These are phyloP conservation scores for Atherinomorus stipes DNA, from an alignment of 2,113 vertebrate genomes.

Conservation along the genomic window DNA sequence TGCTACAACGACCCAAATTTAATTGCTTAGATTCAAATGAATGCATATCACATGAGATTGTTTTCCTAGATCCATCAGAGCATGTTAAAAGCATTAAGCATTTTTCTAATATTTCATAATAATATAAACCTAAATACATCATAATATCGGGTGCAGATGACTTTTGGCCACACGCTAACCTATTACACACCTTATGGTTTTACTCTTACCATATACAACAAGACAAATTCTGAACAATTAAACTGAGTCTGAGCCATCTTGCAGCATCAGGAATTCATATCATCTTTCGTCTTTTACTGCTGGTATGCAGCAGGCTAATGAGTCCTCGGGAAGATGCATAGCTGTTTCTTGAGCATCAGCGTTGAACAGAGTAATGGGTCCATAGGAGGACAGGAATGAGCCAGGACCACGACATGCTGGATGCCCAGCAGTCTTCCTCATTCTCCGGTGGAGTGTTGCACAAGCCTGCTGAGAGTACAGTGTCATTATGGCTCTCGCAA, in stretches of 20 bases:
- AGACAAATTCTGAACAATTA: conserved; percentile 64
- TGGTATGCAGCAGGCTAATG: conserved; percentile 92
- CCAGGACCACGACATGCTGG: conserved; percentile 88
- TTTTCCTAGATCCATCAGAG: no score
- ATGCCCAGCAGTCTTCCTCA: conserved; percentile 91
- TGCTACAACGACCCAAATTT: no score
- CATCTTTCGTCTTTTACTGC: conserved; percentile 66
- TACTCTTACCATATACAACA: not conserved
- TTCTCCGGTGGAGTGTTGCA: conserved; percentile 88
- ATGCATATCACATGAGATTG: no score
- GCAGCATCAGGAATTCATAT: conserved; percentile 89
- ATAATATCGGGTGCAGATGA: no score
- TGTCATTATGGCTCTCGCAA: conserved; percentile 91
- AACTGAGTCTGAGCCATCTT: conserved; percentile 88
- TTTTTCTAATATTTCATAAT: no score
- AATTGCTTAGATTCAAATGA: no score
- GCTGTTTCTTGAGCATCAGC: conserved; percentile 88
- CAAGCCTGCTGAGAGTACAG: conserved; percentile 93
- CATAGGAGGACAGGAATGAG: conserved; percentile 86
- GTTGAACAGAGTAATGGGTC: conserved; percentile 94
- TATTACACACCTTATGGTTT: no score
- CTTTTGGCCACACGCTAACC: no score
- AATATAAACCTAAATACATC: no score
- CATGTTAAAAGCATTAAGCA: no score
- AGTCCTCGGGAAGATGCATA: conserved; percentile 87